These are phyloP conservation scores for Alfaro cultratus DNA, from an alignment of 2,797 vertebrate species.

Conservation along the genomic window DNA sequence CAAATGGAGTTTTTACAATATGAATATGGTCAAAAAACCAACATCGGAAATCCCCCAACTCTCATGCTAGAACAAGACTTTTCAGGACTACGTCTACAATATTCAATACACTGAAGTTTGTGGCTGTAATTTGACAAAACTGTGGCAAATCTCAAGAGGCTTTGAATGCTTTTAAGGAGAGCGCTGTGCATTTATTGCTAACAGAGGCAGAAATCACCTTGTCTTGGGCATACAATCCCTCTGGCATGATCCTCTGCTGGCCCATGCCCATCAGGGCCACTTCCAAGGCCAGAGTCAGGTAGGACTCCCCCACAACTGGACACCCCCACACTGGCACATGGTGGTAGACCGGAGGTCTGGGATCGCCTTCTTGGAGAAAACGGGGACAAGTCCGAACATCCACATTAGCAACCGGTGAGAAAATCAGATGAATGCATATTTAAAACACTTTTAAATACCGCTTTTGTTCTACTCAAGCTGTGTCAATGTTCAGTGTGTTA, in stretches of 20 bases:
- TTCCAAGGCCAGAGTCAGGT: conserved; percentile 93
- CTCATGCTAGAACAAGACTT: neutral
- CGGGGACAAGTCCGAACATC: neutral
- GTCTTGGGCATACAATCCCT: conserved; percentile 96
- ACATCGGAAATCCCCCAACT: neutral
- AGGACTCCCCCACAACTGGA: conserved; percentile 88
- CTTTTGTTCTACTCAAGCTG: neutral
- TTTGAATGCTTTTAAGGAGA: neutral
- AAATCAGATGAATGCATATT: neutral
- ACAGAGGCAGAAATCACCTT: conserved; percentile 70
- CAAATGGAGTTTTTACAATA: neutral
- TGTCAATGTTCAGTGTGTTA: no score
- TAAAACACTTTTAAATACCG: neutral
- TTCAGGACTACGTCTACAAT: neutral
- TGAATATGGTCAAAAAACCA: neutral
- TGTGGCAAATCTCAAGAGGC: neutral
- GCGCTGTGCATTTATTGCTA: neutral
- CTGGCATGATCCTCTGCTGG: conserved; percentile 97
- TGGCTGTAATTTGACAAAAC: neutral
- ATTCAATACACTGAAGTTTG: neutral
- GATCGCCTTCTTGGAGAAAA: conserved; percentile 86
- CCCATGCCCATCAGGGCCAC: conserved; percentile 98
- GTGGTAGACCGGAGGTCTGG: conserved; percentile 91
- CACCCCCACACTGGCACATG: conserved; percentile 89
- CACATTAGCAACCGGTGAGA: neutral